Percentiles rank a stretch among this genome's conserved stretches.
These are phyloP conservation scores for Sipha maydis DNA, from an alignment of 2,888 invertebrate species.

Conservation along the genomic window DNA sequence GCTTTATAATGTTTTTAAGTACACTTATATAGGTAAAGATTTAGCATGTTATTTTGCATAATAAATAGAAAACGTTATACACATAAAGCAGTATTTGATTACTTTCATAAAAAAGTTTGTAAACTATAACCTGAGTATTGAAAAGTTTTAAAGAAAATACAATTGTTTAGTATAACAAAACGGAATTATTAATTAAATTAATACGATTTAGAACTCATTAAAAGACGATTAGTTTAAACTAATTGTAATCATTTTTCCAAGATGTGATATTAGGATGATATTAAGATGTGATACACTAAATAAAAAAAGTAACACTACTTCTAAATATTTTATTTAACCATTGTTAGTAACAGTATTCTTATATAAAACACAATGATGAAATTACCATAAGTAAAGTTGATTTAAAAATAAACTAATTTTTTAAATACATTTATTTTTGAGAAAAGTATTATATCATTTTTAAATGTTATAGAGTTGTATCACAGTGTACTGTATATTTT, in stretches of 20 bases:
- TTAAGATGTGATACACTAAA: no score
- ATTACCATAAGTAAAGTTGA: not conserved
- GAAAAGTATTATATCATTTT: no score
- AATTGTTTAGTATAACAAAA: slow-evolving; percentile 12
- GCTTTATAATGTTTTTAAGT: no score
- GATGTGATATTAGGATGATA: not conserved
- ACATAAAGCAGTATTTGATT: not conserved
- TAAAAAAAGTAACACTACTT: not conserved
- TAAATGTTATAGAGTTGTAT: no score
- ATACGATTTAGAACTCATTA: slow-evolving; percentile 15
- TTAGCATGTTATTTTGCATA: no score
- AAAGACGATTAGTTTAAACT: slow-evolving; percentile 14
- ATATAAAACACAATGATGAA: not conserved
- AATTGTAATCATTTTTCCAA: slow-evolving; percentile 31
- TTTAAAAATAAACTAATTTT: not conserved
- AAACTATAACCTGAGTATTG: not conserved
- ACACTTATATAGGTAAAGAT: no score
- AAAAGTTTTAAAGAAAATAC: not conserved
- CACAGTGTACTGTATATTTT: no score
- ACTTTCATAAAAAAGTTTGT: not conserved
- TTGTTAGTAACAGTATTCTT: not conserved
- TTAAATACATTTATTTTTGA: no score
- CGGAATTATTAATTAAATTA: not conserved
- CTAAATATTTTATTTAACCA: not conserved
- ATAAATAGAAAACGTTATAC: no score